phyloP scores from a whole-genome alignment of 2,113 vertebrate species.

The Zosterops borbonicus region DNA sequence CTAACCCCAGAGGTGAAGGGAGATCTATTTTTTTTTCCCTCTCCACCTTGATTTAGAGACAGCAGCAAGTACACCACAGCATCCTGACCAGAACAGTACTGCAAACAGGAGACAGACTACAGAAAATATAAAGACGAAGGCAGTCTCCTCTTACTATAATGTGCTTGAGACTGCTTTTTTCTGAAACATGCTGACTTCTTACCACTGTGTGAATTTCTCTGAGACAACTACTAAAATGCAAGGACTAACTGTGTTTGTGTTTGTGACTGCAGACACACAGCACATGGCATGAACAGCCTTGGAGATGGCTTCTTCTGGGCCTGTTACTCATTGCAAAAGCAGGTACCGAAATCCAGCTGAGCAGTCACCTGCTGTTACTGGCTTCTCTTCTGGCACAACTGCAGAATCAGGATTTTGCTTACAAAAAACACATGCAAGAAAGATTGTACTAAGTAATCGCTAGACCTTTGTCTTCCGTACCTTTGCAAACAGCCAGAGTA shows the following conservation, averaged over 20 bases:
- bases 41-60: not conserved
- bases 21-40: not conserved
- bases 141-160: not conserved
- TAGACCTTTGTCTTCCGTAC: not conserved
- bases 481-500: not conserved
- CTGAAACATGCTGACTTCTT: not conserved
- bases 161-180: not conserved
- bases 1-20: not conserved
- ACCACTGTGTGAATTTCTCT: not conserved
- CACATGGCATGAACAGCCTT: not conserved
- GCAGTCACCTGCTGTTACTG: not conserved
- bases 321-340: not conserved
- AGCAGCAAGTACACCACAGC: not conserved
- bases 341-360: not conserved
- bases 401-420: not conserved
- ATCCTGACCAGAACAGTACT: not conserved
- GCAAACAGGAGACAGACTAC: not conserved
- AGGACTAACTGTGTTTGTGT: not conserved
- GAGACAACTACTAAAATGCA: not conserved
- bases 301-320: not conserved
- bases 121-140: not conserved
- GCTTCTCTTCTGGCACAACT: not conserved
- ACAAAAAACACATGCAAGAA: not conserved
- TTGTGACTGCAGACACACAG: not conserved
- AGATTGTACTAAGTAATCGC: not conserved